Evolutionary conservation across 92 coral and sea anemone species (phyloP).

Genomic region (Actinostola sp.): DNA sequence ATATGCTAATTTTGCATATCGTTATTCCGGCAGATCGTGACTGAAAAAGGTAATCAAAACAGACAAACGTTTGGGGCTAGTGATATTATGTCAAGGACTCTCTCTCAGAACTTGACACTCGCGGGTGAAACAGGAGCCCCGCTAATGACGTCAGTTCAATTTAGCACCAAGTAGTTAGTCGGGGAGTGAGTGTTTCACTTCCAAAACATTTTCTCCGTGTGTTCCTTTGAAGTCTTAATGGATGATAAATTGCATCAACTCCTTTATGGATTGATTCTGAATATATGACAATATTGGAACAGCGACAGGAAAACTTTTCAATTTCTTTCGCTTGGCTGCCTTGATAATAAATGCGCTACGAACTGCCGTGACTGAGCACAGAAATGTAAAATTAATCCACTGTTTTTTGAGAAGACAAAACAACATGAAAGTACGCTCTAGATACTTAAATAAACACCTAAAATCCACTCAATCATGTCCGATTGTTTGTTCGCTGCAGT

Average conservation of each 20-base stretch:
- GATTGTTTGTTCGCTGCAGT: too few species aligned
- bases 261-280: too few species aligned
- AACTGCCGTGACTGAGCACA: background rate
- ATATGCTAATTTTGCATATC: conserved; percentile 3
- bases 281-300: too few species aligned
- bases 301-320: too few species aligned
- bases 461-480: too few species aligned
- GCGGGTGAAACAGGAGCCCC: background rate
- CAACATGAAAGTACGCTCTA: background rate
- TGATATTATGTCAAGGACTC: conserved; percentile 22
- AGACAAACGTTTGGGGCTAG: background rate
- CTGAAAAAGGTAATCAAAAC: conserved; percentile 13
- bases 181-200: conserved; percentile 5
- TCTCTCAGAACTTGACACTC: background rate
- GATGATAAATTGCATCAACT: too few species aligned
- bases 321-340: background rate
- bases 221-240: too few species aligned
- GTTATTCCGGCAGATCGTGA: conserved; percentile 10
- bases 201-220: background rate
- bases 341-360: background rate
- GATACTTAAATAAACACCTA: too few species aligned
- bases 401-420: background rate
- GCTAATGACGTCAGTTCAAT: conserved; percentile 4
- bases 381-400: background rate
- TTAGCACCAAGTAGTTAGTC: background rate